Conservation (phyloP, 2,888 invertebrate species). For the Monoplex corrugatus region DNA sequence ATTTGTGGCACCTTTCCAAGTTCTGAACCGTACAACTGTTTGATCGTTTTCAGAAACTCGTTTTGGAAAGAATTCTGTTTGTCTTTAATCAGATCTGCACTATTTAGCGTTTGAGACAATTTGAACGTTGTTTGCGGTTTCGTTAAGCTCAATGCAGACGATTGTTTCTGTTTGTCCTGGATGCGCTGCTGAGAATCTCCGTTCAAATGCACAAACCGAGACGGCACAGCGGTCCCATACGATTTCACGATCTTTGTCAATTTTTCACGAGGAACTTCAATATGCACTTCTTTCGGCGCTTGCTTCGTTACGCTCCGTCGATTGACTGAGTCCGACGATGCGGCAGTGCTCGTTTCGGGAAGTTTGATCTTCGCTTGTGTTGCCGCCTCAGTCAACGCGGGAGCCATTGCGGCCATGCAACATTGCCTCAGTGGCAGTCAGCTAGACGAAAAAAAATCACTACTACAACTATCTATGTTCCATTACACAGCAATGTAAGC, state of each 20-base stretch:
- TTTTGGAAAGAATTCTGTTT: slow-evolving; percentile 41
- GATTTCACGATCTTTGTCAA: slow-evolving; percentile 17
- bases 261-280: slow-evolving; percentile 12
- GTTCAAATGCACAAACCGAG: slow-evolving; percentile 39
- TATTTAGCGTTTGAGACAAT: background rate
- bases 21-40: background rate
- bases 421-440: slow-evolving; percentile 78
- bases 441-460: slow-evolving; percentile 67
- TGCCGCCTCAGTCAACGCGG: slow-evolving; percentile 91
- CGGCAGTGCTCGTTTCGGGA: slow-evolving; percentile 52
- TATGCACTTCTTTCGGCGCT: slow-evolving; percentile 24
- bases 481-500: background rate
- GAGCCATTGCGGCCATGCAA: slow-evolving; percentile 88
- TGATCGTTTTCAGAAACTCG: slow-evolving; percentile 53
- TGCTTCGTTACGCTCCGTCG: slow-evolving; percentile 28
- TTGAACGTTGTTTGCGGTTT: background rate
- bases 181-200: slow-evolving; percentile 19
- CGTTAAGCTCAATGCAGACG: background rate
- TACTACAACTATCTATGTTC: slow-evolving; percentile 35
- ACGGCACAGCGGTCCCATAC: slow-evolving; percentile 1
- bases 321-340: slow-evolving; percentile 39
- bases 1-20: slow-evolving; percentile 45
- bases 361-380: slow-evolving; percentile 78
- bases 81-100: background rate
- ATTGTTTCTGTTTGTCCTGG: background rate